Evolutionary conservation across 2,113 vertebrate genomes (phyloP), one percentile per base, ranked within the genome.

Genomic region (Nanorana parkeri): DNA sequence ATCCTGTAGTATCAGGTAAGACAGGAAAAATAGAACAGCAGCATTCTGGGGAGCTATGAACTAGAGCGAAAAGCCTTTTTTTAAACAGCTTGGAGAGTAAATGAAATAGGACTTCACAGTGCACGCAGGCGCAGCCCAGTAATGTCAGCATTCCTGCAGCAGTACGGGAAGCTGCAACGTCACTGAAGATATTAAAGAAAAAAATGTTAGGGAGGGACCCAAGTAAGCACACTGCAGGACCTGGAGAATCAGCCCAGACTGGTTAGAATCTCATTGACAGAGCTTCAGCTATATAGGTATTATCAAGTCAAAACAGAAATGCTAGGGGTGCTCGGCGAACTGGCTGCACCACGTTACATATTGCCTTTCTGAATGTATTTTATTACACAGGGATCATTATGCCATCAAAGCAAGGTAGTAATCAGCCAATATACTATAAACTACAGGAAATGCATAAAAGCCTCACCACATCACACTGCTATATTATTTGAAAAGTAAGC

Each of bases 141-240:
- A 28, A 58, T 29, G 58, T 56, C 79, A 73, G 79, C 68, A 54
- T 60, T 81, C 68, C 58, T 81, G 79, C 68, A 69, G 68, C 78
- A 72, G 79, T 63, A 36, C 19, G 26, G 26, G 36, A 72, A 73
- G 21, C 8, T 16, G 17, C 28, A 29, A 24, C 68, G 56, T 80
- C 78, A 80, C 55, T n/a, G 55, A 71, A 8, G 67, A 54, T 36
- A 16, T 58, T 24, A 60, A 56, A 81, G 32, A 67, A 47, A 54
- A 4, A 65, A 6, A 36, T 36, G 32, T 36, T 17, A 72, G 68
- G 78, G 78, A 63, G 78, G 68, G 68, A 52, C 36, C 55, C 23
- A 17, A 19, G 36, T 71, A 60, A 76, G 71, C 63, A 68, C 26
- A 20, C 58, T 81, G 54, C 41, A 5, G 56, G 26, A 2, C 10